Base-by-base conservation (phyloP, 2,113 vertebrate species). In the Eurypyga helias region DNA sequence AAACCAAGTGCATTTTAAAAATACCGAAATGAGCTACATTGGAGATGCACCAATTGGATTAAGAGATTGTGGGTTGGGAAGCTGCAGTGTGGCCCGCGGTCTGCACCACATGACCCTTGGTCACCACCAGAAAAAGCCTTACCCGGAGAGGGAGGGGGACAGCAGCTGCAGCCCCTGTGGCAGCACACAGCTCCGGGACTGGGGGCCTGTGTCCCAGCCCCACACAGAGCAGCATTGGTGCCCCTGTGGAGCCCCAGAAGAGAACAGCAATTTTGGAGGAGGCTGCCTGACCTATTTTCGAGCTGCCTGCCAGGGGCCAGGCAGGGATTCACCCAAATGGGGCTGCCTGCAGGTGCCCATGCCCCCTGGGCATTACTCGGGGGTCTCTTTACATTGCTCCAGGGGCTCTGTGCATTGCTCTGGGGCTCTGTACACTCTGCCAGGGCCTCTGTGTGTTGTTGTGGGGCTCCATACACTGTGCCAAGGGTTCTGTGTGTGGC, bases 1-100 rank as follows among this genome's bases (percentile, higher is more conserved):
- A 96, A 95, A 96, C 95, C 87, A 96, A 96, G 95, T 95, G 88
- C 95, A 94, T 96, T 97, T 96, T 94, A 95, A 90, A 96, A 88
- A 62, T 91, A 90, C 92, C 8, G 14, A 86, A 79, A 86, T 18
- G 58, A 92, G 92, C 90, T 93, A 43, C 89, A 48, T 43, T 85
- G 93, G 93, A 79, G 67, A 89, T 91, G 85, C 66, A 92, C 67
- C 95, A 86, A 83, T 78, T 93, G 93, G 93, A 96, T 95, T 92
- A 94, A 92, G 86, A 71, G 93, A 88, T 92, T 97, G 86, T 87
- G 93, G 87, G 79, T 65, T 71, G 81, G 80, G 89, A 95, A 78
- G 82, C 67, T 92, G 93, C 87, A 85, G 70, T 4, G 0, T n/a
- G 60, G 86, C 31, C 76, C 4, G 5, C 3, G 17, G 52, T 64